Base-by-base conservation (phyloP, 2,888 invertebrate species). In the Dolichopus griseipennis region DNA sequence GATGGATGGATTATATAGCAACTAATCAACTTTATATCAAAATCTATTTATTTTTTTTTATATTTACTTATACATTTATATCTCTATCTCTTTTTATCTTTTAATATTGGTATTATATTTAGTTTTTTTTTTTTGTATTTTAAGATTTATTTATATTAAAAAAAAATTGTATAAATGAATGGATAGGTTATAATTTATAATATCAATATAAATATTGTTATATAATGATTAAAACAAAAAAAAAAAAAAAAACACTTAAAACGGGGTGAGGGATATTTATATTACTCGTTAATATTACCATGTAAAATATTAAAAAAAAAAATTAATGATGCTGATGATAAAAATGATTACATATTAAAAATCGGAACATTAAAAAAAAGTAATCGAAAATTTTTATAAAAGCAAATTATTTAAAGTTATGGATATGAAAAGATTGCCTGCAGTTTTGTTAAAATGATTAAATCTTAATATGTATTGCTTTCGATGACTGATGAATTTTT, bases 1-100 rank as follows among this genome's bases (percentile, higher is more conserved):
- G 27, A 27, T 63, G 63, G 27, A 63, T 63, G 27, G 63, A 63
- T 63, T 63, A 63, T 63, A 63, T 63, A 20, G 63, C 27, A 63
- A 63, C 63, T 27, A 63, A 63, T 63, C 63, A 63, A 63, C 27
- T 63, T 63, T 63, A 22, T 12, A 52, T 52, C 18, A 12, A 18
- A 6, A 12, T 52, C 41, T 15, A 9, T 15, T 15, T 27, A 27
- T 27, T 27, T 5, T 15, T n/a, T 15, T 52, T 15, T 52, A 12
- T 52, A 52, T 52, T n/a, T n/a, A n/a, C n/a, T n/a, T n/a, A n/a
- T n/a, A n/a, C n/a, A n/a, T n/a, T n/a, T 18, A 52, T 18, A 6
- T 52, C 52, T 52, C 1, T 52, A 9, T 52, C 52, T 52, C 1
- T 52, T 52, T 52, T n/a, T 18, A 2, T 52, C 6, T 18, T 12